Evolutionary conservation across 2,888 invertebrate genomes (phyloP).

Genomic region (Oithona nana): DNA sequence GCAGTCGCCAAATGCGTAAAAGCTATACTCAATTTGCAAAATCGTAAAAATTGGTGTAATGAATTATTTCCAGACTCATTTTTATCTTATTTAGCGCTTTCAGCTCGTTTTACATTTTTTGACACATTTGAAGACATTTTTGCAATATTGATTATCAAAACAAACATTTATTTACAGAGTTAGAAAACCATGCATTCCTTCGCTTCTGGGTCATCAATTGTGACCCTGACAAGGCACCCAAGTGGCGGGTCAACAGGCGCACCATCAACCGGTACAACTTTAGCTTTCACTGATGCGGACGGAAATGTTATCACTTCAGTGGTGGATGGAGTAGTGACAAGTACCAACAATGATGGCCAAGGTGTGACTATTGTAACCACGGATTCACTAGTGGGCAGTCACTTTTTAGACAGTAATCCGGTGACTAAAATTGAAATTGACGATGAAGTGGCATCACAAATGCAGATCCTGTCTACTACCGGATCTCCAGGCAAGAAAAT

Average conservation of each 20-base stretch:
- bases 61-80: too few species aligned
- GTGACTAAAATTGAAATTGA: background rate
- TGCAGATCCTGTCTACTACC: background rate
- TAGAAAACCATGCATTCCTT: background rate
- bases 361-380: background rate
- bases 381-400: background rate
- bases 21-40: too few species aligned
- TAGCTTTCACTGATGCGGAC: background rate
- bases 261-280: background rate
- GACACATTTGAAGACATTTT: too few species aligned
- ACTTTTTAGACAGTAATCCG: background rate
- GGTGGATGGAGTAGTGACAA: background rate
- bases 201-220: background rate
- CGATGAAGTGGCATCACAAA: background rate
- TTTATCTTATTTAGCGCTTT: too few species aligned
- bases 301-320: background rate
- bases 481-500: background rate
- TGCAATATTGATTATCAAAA: too few species aligned
- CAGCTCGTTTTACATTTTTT: too few species aligned
- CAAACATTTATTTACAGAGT: too few species aligned
- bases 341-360: background rate
- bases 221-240: background rate
- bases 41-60: too few species aligned
- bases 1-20: too few species aligned
- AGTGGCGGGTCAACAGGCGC: background rate